Base-by-base conservation (phyloP, 2,888 invertebrate genomes). In the Leptura quadrifasciata region DNA sequence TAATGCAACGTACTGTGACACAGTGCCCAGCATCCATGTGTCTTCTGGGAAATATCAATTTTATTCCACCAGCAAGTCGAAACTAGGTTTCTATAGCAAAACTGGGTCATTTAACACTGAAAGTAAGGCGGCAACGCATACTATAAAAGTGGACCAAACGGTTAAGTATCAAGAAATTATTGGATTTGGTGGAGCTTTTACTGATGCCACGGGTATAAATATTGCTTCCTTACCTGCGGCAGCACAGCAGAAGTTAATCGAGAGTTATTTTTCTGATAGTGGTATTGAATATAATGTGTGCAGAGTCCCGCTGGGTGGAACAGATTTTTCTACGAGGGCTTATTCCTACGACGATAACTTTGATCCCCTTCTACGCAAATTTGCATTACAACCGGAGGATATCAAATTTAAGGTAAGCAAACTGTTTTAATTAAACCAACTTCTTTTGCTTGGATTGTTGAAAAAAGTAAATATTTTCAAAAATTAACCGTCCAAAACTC, bases 121-220 rank as follows among this genome's bases (percentile, higher is more conserved):
- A 8, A 1, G 52, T 10, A 2, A 6, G 2, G 3, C 1, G 8
- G 21, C 5, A 1, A 24, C 1, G 21, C n/a, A 21, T 52, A 24
- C 15, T 12, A 24, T 65, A 15, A 24, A 3, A 9, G 24, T 65
- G 39, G 15, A 69, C 18, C 31, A 18, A 6, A 15, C 18, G 15
- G n/a, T 12, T n/a, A 18, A 27, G 5, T 92, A 90, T 83, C 97
- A 97, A 87, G 90, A 85, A 20, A 94, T 97, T 24, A 88, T 93
- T 77, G 97, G 97, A 0, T 97, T 96, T 87, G 97, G 97, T 0
- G 96, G 95, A 0, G 95, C 96, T 0, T 95, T 97, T 77, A 97
- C 97, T 20, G 84, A 83, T 72, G 55, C 89, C 2, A 89, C 91
- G 6, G 93, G 94, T 0, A 92, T 95, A 18, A 95, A 95, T 86